Base-by-base conservation (phyloP, 2,113 vertebrate genomes). In the Leuciscus idus region DNA sequence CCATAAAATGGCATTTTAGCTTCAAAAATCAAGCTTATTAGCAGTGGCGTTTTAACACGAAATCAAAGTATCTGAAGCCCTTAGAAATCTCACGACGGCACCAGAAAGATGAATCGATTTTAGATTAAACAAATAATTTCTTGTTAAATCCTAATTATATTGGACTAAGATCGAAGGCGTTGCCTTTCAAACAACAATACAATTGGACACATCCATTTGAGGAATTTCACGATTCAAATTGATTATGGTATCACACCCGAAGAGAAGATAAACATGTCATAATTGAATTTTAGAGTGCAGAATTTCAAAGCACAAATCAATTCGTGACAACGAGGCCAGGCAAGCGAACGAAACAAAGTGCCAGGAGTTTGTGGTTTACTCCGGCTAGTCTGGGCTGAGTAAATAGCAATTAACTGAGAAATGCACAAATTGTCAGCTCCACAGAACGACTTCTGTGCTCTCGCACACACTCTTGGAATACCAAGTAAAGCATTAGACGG, bases 101-200 rank as follows among this genome's bases (percentile, higher is more conserved):
- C 6, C 10, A 15, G 10, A 70, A 48, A 61, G 91, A 92, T 89
- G 85, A 91, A 92, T 91, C 81, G 85, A 89, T 90, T 88, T 84
- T 88, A 73, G 84, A 61, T 68, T 57, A 73, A 81, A 61, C 26
- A n/a, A 59, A 73, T 57, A 0, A 81, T 81, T 50, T 61, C n/a
- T 81, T 48, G 77, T 48, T 72, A 72, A 59, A 61, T 59, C 61
- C 50, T 72, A 28, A 85, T 72, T 73, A n/a, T 21, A 23, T 28
- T 11, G 57, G 39, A 72, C 52, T 23, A 39, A 10, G 26, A 64
- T n/a, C 21, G 30, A 59, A 11, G 21, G 17, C 11, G 13, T 88
- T 88, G 83, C 76, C 85, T 88, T 91, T 91, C 90, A 90, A 88
- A 91, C 89, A 90, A 87, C 88, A 90, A 90, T 86, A 85, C 46